Base-by-base conservation (phyloP, 2,888 invertebrate genomes). In the Anarsia innoxiella region DNA sequence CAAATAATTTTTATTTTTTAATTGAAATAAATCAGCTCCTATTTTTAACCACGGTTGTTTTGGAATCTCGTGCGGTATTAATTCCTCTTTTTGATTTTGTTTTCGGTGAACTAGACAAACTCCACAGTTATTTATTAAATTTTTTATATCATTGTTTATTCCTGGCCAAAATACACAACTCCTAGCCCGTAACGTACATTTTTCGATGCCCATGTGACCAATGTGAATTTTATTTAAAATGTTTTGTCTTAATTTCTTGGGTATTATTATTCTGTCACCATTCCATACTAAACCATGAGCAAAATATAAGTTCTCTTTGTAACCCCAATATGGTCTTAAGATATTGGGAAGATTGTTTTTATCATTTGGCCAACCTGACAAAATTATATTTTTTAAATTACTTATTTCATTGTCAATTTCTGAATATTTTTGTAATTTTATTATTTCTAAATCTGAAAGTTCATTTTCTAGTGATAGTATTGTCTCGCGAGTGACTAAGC, bases 81-180 rank as follows among this genome's bases (percentile, higher is more conserved):
- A 12, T 14, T 36, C 23, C 14, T 41, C 39, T 14, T 12, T 35
- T 2, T 15, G 2, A 13, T 35, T 35, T 35, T 16, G 28, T 16
- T 31, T 42, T 29, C 31, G 37, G 31, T 39, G 12, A 2, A 44
- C 37, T 5, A 51, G 25, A 29, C 48, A 51, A 1, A 38, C 42
- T n/a, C 46, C 42, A 28, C 48, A 48, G 12, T 41, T 26, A 10
- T 31, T 42, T 12, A 27, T 31, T 11, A 13, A 36, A 34, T 48
- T 40, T 9, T 42, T 12, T 34, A 49, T 25, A n/a, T 51, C 41
- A 3, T 37, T 16, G 12, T 35, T 44, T 10, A 48, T 44, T 29
- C 41, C 37, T 3, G 51, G 49, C 49, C 49, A 49, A 38, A 36
- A 51, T 31, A 48, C 41, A 12, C 40, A 36, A 37, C 46, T 47